Evolutionary conservation across 2,113 vertebrate species (phyloP), one percentile per base, ranked within the genome.

Genomic region (Chiloscyllium plagiosum): DNA sequence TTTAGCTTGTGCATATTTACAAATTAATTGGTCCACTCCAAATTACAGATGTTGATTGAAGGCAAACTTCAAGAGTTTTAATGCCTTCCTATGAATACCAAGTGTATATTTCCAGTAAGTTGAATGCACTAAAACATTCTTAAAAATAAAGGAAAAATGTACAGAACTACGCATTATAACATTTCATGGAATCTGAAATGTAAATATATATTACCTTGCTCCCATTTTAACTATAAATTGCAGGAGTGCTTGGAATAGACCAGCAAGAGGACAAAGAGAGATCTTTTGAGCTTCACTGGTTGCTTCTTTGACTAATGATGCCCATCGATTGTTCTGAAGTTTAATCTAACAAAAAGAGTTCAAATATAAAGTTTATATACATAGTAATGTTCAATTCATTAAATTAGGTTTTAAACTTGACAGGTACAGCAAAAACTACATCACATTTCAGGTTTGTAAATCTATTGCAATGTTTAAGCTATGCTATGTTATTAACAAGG

Each of bases 271-370:
- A 72, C 97, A 99, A 7, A 97, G 96, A 95, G 97, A 97, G 96
- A 99, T 97, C 96, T 99, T 99, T 97, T 99, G 96, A 93, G 97
- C 98, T 97, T 99, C 99, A 72, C 97, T 95, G 94, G 98, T 99
- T 94, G 99, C 99, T 96, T 99, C 99, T 50, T 97, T 97, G 96
- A 99, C 98, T 97, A 99, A 98, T 87, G 98, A 97, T n/a, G 97
- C 97, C 99, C 99, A 99, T 94, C 98, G 98, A 7, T 97, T 97
- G 96, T 97, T 96, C 80, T 98, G 97, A 95, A 98, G 95, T 50
- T 98, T 97, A 76, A 97, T 98, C 99, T 99, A 96, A 96, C 0
- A 72, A 95, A 96, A 68, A 80, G 61, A 92, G 22, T 50, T 17
- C 52, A 78, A 70, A 6, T 0, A 26, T 94, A n/a, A 92, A 52